Percentiles rank a stretch among this genome's conserved stretches.
These are phyloP conservation scores for Amphipyra berbera DNA, from an alignment of 2,888 invertebrate genomes.

Conservation along the genomic window DNA sequence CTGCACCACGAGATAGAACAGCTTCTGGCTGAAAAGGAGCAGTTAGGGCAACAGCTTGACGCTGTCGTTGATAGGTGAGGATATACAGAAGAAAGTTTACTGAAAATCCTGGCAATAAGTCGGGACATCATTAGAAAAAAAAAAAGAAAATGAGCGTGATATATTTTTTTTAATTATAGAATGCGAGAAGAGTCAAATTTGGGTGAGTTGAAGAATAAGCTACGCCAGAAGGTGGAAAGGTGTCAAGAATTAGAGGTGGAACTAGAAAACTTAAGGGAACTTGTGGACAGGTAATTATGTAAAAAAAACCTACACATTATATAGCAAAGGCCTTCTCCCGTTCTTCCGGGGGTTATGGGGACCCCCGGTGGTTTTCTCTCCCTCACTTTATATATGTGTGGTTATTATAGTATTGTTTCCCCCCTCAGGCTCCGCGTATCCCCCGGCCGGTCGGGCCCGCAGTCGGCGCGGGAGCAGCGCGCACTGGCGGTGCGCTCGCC, in stretches of 20 bases:
- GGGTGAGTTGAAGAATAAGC: constrained; percentile 81
- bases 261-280: constrained; percentile 82
- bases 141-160: too few relatives aligned
- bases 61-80: constrained; percentile 69
- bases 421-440: constrained; percentile 7
- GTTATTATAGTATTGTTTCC: neutral
- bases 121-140: too few relatives aligned
- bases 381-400: too few relatives aligned
- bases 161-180: constrained; percentile 58
- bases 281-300: constrained; percentile 78
- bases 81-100: neutral
- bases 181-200: constrained; percentile 81
- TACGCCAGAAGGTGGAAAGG: constrained; percentile 80
- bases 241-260: constrained; percentile 85
- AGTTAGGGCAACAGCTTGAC: constrained; percentile 69
- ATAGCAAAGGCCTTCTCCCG: too few relatives aligned
- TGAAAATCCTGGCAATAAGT: too few relatives aligned
- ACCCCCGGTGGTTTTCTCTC: too few relatives aligned
- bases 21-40: constrained; percentile 67
- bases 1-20: constrained; percentile 67
- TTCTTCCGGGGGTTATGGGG: too few relatives aligned
- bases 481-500: constrained; percentile 75
- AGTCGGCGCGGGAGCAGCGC: constrained; percentile 3
- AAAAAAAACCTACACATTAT: neutral
- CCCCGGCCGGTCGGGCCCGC: constrained; percentile 6